Percentiles rank a stretch among this genome's conserved stretches.
Evolutionary conservation across 2,888 invertebrate species (phyloP).

Genomic region (Synergus japonicus): DNA sequence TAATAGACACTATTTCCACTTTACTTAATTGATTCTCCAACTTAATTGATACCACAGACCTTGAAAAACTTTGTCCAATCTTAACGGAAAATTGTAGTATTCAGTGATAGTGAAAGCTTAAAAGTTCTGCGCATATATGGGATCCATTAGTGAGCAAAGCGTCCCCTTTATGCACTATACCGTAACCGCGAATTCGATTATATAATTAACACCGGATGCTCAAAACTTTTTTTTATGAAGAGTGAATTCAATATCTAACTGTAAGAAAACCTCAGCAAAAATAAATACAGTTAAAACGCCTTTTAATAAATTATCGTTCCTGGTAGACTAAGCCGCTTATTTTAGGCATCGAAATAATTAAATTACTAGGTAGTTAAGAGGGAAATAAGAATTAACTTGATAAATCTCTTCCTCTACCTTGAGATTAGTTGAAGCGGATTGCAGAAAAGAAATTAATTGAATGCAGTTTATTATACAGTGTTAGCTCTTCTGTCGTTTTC

Average conservation of each 20-base stretch:
- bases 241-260: background rate
- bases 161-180: background rate
- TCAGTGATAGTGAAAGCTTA: background rate
- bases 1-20: no score
- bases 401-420: constrained; percentile 22
- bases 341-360: background rate
- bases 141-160: background rate
- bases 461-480: constrained; percentile 1
- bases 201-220: background rate
- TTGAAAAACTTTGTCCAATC: no score
- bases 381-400: constrained; percentile 6
- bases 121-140: background rate
- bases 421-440: constrained; percentile 23
- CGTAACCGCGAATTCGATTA: background rate
- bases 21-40: no score
- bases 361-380: background rate
- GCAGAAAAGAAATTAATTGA: constrained; percentile 2
- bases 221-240: background rate
- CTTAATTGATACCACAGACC: no score
- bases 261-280: background rate
- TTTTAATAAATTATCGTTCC: constrained; percentile 1
- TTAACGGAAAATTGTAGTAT: background rate
- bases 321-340: background rate
- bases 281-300: background rate
- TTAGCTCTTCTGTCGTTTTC: background rate